Evolutionary conservation across 2,797 vertebrate genomes (phyloP), one percentile per base, ranked within the genome.

Genomic region (Pteropus rufus): DNA sequence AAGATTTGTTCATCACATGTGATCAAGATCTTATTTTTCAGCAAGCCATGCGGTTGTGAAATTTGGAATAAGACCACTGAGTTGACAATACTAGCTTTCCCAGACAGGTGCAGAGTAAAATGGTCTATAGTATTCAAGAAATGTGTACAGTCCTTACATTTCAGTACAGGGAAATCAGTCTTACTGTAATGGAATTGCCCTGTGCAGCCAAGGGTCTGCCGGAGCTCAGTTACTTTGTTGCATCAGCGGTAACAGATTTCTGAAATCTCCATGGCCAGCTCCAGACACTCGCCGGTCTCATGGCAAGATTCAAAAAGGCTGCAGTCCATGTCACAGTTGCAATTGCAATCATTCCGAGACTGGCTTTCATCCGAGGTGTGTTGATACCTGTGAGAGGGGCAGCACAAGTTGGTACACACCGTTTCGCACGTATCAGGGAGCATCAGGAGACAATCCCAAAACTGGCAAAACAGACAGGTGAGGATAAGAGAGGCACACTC

Each of bases 181-280:
- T 96, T 49, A 36, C 24, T 49, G 26, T 93, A 14, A 89, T 60
- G 36, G 83, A 56, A 58, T 82, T 96, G 92, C 56, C 80, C 76
- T 60, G 14, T 1, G 70, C 19, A 79, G 84, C 31, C 92, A 46
- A 34, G 49, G 82, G 92, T 79, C 96, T 58, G 34, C 72, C 0
- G 10, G 80, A 34, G 46, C 36, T 19, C 34, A 75, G 19, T 89
- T 34, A 4, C 3, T 84, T 75, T 93, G n/a, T 85, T 54, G 58
- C 29, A 2, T 98, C 98, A 99, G 84, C 98, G 99, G 89, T 99
- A 99, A 93, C 99, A 99, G 97, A 99, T 98, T 98, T 99, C 99
- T 0, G 99, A 99, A 84, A 99, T 98, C 98, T 99, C 99, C 99
- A 99, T 99, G 82, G 99, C 99, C 72, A 99, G 98, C 98, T 99